These are phyloP conservation scores for Schizopygopsis pylzovi DNA, from an alignment of 2,797 vertebrate species.

Conservation along the genomic window DNA sequence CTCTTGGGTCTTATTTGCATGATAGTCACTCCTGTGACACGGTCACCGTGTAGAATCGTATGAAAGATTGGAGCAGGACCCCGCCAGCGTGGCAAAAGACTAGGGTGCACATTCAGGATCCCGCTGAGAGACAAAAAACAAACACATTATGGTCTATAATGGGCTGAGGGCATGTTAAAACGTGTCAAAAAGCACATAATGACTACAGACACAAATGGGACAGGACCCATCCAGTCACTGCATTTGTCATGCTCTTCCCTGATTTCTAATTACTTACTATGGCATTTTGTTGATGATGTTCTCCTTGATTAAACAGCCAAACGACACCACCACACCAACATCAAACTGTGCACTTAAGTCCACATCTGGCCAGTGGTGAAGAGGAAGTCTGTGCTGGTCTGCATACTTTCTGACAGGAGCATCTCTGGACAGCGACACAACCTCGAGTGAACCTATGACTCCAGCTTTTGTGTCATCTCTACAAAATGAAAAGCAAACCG, in stretches of 20 bases:
- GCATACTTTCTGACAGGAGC: slow-evolving; percentile 86
- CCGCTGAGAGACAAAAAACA: slow-evolving; percentile 77
- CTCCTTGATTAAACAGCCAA: slow-evolving; percentile 88
- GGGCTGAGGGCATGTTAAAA: neutral
- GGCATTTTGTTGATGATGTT: slow-evolving; percentile 89
- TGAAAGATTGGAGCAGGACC: slow-evolving; percentile 92
- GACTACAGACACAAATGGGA: neutral
- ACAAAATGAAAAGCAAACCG: neutral
- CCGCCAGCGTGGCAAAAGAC: slow-evolving; percentile 91
- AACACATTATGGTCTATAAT: neutral
- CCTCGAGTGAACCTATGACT: slow-evolving; percentile 84
- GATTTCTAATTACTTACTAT: slow-evolving; percentile 77
- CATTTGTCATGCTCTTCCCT: neutral
- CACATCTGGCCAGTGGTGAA: slow-evolving; percentile 86
- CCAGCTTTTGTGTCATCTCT: slow-evolving; percentile 63
- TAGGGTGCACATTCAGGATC: slow-evolving; percentile 92
- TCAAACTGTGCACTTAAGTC: slow-evolving; percentile 80
- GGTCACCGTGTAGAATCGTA: slow-evolving; percentile 87
- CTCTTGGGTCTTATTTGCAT: slow-evolving; percentile 93
- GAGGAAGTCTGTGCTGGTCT: slow-evolving; percentile 73
- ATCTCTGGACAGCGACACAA: slow-evolving; percentile 81
- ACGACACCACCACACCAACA: slow-evolving; percentile 93
- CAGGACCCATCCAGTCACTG: neutral
- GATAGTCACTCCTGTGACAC: slow-evolving; percentile 87
- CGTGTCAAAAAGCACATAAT: neutral